phyloP scores from a whole-genome alignment of 1,140 invertebrate species.

The Sitophilus oryzae region DNA sequence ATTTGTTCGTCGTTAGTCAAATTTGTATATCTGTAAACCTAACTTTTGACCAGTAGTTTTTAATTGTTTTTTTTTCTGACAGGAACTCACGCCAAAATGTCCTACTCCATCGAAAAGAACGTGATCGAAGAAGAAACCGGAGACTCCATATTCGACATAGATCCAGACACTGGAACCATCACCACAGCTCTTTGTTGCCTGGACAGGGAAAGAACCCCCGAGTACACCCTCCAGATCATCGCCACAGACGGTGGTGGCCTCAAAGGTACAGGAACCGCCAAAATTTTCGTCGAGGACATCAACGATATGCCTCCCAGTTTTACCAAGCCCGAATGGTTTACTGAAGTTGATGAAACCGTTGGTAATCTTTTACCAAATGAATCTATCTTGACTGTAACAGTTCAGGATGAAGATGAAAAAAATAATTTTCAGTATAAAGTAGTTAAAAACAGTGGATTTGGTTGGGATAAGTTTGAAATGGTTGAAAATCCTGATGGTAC shows the following conservation, averaged over 20 bases:
- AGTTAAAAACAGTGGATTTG: constrained; percentile 84
- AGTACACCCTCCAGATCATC: constrained; percentile 94
- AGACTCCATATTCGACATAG: constrained; percentile 91
- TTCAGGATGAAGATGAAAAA: constrained; percentile 92
- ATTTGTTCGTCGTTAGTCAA: too few species aligned
- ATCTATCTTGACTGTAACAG: constrained; percentile 88
- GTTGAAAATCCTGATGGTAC: constrained; percentile 92
- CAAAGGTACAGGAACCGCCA: constrained; percentile 89
- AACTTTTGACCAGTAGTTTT: too few species aligned
- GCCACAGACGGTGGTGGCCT: constrained; percentile 88
- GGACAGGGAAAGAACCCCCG: constrained; percentile 87
- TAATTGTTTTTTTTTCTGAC: too few species aligned
- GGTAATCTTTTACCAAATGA: constrained; percentile 87
- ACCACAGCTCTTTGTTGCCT: constrained; percentile 91
- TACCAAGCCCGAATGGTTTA: constrained; percentile 92
- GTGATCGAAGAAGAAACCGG: constrained; percentile 92
- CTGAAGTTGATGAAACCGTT: constrained; percentile 93
- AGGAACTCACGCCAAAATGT: neutral
- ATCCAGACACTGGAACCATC: constrained; percentile 89
- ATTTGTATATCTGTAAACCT: too few species aligned
- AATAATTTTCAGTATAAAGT: constrained; percentile 96
- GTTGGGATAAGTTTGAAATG: constrained; percentile 44
- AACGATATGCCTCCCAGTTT: constrained; percentile 94
- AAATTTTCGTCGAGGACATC: constrained; percentile 88
- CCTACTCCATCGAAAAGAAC: constrained; percentile 94